Evolutionary conservation across 2,888 invertebrate genomes (phyloP).

Genomic region (Xiphydria camelus): DNA sequence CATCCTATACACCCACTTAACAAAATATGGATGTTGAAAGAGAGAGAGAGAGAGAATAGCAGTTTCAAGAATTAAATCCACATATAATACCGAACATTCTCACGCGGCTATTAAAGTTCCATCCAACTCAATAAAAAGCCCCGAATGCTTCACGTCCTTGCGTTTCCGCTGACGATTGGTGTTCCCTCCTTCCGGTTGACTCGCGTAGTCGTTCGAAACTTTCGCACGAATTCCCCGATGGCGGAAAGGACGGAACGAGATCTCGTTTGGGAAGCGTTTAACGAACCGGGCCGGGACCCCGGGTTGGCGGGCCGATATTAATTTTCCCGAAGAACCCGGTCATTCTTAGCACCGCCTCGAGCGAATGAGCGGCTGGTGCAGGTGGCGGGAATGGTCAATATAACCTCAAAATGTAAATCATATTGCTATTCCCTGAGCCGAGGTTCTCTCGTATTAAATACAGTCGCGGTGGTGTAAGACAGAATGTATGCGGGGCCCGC

Average conservation of each 20-base stretch:
- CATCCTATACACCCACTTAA: too few species aligned
- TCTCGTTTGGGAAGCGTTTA: background rate
- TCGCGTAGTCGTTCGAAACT: too few species aligned
- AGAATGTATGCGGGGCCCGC: background rate
- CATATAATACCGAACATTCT: too few species aligned
- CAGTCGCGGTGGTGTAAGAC: conserved; percentile 16
- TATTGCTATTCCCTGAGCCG: conserved; percentile 43
- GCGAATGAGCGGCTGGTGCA: conserved; percentile 45
- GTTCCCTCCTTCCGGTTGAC: too few species aligned
- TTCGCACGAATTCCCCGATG: too few species aligned
- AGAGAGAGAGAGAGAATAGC: too few species aligned
- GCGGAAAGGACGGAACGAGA: background rate
- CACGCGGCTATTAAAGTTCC: too few species aligned
- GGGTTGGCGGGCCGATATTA: conserved; percentile 33
- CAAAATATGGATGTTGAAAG: too few species aligned
- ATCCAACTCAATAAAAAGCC: too few species aligned
- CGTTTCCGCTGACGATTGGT: too few species aligned
- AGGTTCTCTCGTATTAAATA: conserved; percentile 20
- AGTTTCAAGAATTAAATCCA: too few species aligned
- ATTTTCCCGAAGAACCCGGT: conserved; percentile 47
- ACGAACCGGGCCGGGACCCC: background rate
- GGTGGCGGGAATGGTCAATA: conserved; percentile 58
- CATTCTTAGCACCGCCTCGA: conserved; percentile 36
- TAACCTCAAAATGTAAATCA: conserved; percentile 57
- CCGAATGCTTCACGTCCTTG: too few species aligned